Percentiles rank a stretch among this genome's conserved stretches.
These are phyloP conservation scores for Moxostoma hubbsi DNA, from an alignment of 2,797 vertebrate genomes.

Conservation along the genomic window DNA sequence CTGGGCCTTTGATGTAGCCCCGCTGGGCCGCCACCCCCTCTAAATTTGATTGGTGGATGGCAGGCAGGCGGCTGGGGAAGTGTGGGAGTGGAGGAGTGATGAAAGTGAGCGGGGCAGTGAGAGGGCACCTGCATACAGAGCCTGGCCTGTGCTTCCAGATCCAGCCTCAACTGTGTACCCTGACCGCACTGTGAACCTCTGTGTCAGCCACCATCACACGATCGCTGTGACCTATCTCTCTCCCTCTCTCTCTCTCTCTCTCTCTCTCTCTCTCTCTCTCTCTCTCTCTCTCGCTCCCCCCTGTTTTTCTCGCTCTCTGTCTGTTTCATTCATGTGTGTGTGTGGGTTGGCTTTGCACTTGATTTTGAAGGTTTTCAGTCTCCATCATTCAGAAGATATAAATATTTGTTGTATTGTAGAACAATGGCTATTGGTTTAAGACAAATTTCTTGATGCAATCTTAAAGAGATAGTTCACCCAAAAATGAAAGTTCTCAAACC, in stretches of 20 bases:
- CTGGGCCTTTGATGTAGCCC: constrained; percentile 96
- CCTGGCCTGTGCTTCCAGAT: constrained; percentile 87
- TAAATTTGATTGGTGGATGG: constrained; percentile 88
- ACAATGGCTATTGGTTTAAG: not conserved
- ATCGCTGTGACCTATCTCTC: constrained; percentile 70
- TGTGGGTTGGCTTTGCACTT: not conserved
- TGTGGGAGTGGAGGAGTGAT: constrained; percentile 92
- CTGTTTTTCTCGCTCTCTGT: constrained; percentile 63
- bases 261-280: too few relatives aligned
- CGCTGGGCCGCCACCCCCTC: constrained; percentile 82
- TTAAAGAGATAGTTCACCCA: too few relatives aligned
- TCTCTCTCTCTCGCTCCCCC: too few relatives aligned
- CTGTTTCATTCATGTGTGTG: constrained; percentile 51
- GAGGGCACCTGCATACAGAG: constrained; percentile 90
- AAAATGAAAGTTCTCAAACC: too few relatives aligned
- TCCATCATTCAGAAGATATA: not conserved
- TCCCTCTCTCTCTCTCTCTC: not conserved
- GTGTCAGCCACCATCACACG: constrained; percentile 80
- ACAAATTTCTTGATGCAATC: too few relatives aligned
- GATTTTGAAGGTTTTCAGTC: not conserved
- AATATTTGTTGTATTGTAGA: not conserved
- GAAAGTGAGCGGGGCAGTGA: constrained; percentile 86
- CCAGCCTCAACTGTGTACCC: constrained; percentile 87
- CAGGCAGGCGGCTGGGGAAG: constrained; percentile 79
- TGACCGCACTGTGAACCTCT: constrained; percentile 83